phyloP scores from a whole-genome alignment of 2,113 vertebrate species.

The Rhodinocichla rosea region DNA sequence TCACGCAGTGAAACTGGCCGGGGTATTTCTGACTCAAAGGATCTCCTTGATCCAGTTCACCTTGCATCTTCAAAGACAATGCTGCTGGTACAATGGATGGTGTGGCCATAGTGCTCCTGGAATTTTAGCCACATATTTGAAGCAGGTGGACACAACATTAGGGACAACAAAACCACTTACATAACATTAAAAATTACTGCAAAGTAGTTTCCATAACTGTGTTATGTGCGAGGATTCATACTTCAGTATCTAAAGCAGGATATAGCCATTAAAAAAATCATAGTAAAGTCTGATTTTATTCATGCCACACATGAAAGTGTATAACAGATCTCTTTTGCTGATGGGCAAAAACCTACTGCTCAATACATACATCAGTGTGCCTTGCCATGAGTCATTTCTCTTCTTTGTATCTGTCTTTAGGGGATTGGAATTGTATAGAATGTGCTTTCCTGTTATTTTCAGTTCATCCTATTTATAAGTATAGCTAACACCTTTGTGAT shows the following conservation, averaged over 20 bases:
- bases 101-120: background rate
- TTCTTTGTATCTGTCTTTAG: background rate
- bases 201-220: background rate
- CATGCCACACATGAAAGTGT: background rate
- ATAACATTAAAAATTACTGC: background rate
- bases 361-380: background rate
- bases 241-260: background rate
- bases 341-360: background rate
- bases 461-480: background rate
- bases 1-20: fast-evolving
- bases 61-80: background rate
- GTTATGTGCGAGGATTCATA: background rate
- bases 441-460: background rate
- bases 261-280: background rate
- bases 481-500: background rate
- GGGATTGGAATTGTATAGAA: background rate
- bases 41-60: background rate
- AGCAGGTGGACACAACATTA: background rate
- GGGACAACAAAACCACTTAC: background rate
- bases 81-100: fast-evolving
- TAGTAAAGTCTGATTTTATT: background rate
- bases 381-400: background rate
- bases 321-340: background rate
- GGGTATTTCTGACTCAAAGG: background rate
- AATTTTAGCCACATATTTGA: background rate